These are phyloP conservation scores for Tachystola acroxantha DNA, from an alignment of 2,888 invertebrate genomes.

Conservation along the genomic window DNA sequence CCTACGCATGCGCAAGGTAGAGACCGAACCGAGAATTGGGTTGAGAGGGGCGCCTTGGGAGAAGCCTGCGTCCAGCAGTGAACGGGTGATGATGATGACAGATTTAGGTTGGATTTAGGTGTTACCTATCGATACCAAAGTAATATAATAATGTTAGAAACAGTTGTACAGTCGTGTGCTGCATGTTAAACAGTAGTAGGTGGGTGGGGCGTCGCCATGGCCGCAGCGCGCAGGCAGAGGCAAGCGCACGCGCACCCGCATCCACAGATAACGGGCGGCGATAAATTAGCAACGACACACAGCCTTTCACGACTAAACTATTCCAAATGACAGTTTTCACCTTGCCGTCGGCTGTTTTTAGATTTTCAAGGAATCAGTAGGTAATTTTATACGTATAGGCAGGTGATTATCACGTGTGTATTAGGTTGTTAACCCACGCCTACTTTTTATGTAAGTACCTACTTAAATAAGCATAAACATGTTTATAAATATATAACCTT, in stretches of 20 bases:
- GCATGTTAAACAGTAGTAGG: constrained; percentile 48
- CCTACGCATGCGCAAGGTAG: too few relatives aligned
- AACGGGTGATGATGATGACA: too few relatives aligned
- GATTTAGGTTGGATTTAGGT: too few relatives aligned
- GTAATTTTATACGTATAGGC: not conserved
- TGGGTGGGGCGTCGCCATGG: constrained; percentile 35
- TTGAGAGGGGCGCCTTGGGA: too few relatives aligned
- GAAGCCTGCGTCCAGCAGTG: too few relatives aligned
- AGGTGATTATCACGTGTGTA: too few relatives aligned
- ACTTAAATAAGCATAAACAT: not conserved
- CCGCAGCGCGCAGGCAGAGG: constrained; percentile 17
- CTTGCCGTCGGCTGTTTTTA: constrained; percentile 44
- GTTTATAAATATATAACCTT: too few relatives aligned
- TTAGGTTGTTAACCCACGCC: too few relatives aligned
- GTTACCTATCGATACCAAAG: too few relatives aligned
- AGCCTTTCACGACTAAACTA: constrained; percentile 65
- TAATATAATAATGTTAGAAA: too few relatives aligned
- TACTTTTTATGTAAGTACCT: not conserved
- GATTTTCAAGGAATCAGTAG: not conserved
- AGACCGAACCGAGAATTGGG: too few relatives aligned
- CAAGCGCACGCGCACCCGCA: constrained; percentile 67
- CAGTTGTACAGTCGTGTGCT: constrained; percentile 61
- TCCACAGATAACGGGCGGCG: constrained; percentile 63
- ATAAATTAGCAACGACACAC: constrained; percentile 65
- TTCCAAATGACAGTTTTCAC: constrained; percentile 56